Evolutionary conservation across 2,888 invertebrate species (phyloP).

Genomic region (Fragum sueziense): DNA sequence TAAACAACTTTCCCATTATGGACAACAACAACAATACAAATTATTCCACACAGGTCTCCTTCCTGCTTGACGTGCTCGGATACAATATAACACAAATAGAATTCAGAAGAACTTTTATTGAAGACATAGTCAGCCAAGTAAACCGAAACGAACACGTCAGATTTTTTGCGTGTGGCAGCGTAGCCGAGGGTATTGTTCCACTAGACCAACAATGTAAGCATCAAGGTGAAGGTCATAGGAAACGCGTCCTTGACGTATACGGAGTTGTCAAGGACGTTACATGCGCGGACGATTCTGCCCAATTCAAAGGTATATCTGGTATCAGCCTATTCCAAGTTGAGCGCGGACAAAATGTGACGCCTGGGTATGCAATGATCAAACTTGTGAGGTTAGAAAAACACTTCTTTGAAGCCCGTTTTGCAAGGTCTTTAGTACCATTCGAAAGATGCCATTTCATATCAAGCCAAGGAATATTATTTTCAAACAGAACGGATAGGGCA

Average conservation of each 20-base stretch:
- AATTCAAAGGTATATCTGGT: background rate
- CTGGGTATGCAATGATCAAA: background rate
- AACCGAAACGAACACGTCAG: background rate
- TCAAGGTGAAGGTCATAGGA: background rate
- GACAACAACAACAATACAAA: too few relatives aligned
- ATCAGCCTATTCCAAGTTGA: background rate
- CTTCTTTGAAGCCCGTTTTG: background rate
- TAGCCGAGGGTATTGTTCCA: conserved; percentile 4
- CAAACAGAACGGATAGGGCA: background rate
- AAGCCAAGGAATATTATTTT: background rate
- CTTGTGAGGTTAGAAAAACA: background rate
- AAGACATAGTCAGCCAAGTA: background rate
- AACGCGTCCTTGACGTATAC: background rate
- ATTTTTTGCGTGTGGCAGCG: background rate
- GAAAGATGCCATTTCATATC: background rate
- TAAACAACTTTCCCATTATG: too few relatives aligned
- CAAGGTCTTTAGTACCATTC: background rate
- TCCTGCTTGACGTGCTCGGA: background rate
- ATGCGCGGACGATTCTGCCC: background rate
- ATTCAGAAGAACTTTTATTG: background rate
- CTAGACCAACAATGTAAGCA: background rate
- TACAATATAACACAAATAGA: background rate
- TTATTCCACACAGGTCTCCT: background rate
- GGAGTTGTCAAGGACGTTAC: background rate
- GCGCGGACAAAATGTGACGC: background rate